Conservation (phyloP, 2,113 vertebrate species). For the Rhinichthys klamathensis region DNA sequence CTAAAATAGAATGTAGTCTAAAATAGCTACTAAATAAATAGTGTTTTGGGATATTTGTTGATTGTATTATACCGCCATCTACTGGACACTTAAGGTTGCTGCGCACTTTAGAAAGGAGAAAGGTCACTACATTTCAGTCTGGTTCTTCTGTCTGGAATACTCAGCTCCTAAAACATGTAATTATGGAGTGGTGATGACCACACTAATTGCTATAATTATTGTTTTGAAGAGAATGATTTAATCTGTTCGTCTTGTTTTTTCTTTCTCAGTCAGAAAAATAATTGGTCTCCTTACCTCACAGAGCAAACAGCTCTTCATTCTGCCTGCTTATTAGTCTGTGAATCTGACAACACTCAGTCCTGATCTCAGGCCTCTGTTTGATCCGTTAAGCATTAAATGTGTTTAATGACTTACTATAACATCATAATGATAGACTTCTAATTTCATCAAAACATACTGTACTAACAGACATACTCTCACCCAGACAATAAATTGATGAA, state of each 20-base stretch:
- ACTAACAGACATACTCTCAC: neutral
- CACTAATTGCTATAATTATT: neutral
- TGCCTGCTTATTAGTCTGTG: neutral
- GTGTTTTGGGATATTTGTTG: neutral
- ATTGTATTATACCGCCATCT: neutral
- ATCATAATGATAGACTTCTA: neutral
- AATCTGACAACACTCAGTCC: neutral
- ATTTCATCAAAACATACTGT: neutral
- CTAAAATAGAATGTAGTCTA: neutral
- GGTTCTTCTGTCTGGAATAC: constrained; percentile 16
- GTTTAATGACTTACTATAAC: neutral
- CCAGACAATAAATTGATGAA: constrained; percentile 3
- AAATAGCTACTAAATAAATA: neutral
- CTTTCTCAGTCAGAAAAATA: constrained; percentile 15
- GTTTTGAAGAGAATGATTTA: constrained; percentile 17
- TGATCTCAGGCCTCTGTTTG: neutral
- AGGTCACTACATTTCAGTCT: neutral
- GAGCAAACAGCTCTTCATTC: neutral
- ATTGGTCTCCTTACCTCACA: constrained; percentile 24
- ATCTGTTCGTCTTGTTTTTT: neutral
- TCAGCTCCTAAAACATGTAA: neutral
- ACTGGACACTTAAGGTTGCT: neutral
- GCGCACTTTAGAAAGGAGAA: neutral
- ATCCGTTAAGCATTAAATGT: neutral
- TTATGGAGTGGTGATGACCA: neutral